Conservation (phyloP, 1,140 invertebrate genomes). For the Ceratosolen solmsi region DNA sequence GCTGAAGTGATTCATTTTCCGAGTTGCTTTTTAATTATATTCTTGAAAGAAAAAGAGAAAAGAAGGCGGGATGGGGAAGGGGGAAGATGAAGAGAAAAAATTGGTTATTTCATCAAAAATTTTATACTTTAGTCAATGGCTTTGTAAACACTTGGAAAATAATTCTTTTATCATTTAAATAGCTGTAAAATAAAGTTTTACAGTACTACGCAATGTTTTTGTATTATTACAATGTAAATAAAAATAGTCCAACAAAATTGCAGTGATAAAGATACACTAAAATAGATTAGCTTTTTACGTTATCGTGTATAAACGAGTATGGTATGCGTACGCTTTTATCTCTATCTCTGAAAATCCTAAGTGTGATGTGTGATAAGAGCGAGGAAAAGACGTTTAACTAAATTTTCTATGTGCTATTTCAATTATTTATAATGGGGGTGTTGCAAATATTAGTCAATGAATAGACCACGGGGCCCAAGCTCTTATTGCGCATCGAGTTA, state of each 20-base stretch:
- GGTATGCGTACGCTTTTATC: conserved; percentile 28
- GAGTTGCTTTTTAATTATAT: neutral
- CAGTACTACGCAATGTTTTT: neutral
- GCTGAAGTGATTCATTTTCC: neutral
- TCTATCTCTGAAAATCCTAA: conserved; percentile 19
- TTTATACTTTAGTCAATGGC: neutral
- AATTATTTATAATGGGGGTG: neutral
- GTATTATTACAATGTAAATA: conserved; percentile 33
- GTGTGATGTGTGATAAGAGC: neutral
- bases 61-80: too few relatives aligned
- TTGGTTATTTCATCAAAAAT: neutral
- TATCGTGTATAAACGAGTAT: neutral
- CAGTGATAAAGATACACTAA: conserved; percentile 32
- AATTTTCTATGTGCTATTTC: conserved; percentile 6
- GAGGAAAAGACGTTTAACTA: conserved; percentile 1
- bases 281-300: conserved; percentile 36
- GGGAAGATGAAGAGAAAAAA: neutral
- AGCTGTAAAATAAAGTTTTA: conserved; percentile 7
- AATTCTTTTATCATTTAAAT: neutral
- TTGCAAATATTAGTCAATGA: conserved; percentile 15
- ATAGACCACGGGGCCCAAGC: too few relatives aligned
- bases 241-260: conserved; percentile 27
- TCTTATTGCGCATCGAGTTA: neutral
- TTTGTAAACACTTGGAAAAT: neutral
- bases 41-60: neutral